These are phyloP conservation scores for Lepidurus packardi DNA, from an alignment of 1,140 invertebrate species.

Conservation along the genomic window DNA sequence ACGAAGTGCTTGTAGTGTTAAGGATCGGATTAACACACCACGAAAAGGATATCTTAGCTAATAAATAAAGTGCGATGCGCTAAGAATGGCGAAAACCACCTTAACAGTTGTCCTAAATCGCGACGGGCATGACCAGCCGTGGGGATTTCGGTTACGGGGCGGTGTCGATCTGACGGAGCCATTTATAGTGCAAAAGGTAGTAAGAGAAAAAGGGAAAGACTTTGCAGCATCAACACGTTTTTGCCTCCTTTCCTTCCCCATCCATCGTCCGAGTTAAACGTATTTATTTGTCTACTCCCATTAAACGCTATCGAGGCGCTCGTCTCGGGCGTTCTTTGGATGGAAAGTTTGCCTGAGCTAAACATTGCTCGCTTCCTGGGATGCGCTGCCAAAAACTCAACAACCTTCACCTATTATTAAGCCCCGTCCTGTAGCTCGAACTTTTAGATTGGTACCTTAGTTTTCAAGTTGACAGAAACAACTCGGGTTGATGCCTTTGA, in stretches of 20 bases:
- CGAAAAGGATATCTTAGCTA: neutral
- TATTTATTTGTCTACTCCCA: conserved; percentile 2
- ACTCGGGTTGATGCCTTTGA: neutral
- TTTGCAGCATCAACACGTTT: neutral
- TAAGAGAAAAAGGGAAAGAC: conserved; percentile 32
- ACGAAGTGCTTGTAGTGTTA: neutral
- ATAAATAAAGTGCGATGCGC: neutral
- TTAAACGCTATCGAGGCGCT: conserved; percentile 3
- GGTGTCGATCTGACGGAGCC: conserved; percentile 82
- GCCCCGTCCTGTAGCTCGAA: conserved; percentile 15
- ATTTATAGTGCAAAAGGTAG: conserved; percentile 84
- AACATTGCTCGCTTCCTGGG: conserved; percentile 17
- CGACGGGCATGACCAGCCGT: conserved; percentile 66
- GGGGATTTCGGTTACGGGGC: conserved; percentile 86
- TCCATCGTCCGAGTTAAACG: conserved; percentile 23
- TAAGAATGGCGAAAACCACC: conserved; percentile 39
- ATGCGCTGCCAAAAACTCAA: conserved; percentile 1
- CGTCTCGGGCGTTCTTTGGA: neutral
- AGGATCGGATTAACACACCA: neutral
- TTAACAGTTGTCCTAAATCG: conserved; percentile 68
- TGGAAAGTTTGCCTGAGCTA: neutral
- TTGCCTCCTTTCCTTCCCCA: neutral
- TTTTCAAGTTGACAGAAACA: conserved; percentile 26
- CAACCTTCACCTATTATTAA: neutral
- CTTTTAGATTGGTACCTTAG: neutral